phyloP scores from a whole-genome alignment of 2,888 invertebrate genomes.

The Macaria liturata region DNA sequence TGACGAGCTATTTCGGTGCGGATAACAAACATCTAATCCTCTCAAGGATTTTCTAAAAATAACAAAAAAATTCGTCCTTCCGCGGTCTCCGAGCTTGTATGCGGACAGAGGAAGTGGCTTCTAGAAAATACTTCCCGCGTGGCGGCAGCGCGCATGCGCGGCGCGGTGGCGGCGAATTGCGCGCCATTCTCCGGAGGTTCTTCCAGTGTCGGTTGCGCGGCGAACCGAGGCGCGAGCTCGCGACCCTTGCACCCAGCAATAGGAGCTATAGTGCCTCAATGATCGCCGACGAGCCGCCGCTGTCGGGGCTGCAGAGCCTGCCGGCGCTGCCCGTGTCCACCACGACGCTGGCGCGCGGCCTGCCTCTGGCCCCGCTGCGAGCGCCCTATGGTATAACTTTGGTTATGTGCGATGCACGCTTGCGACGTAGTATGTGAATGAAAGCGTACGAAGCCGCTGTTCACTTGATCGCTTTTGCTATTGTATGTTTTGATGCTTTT shows the following conservation, averaged over 20 bases:
- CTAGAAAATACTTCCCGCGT: constrained; percentile 76
- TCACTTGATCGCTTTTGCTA: constrained; percentile 27
- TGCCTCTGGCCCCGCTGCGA: constrained; percentile 38
- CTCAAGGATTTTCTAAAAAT: constrained; percentile 21
- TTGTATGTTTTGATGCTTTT: constrained; percentile 10
- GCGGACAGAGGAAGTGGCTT: constrained; percentile 63
- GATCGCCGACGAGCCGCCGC: constrained; percentile 67
- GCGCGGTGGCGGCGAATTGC: constrained; percentile 59
- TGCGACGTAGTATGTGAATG: constrained; percentile 52
- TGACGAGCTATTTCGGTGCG: constrained; percentile 6
- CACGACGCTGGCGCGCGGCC: constrained; percentile 37
- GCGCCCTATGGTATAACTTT: constrained; percentile 61
- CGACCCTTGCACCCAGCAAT: constrained; percentile 38
- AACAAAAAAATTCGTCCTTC: constrained; percentile 33
- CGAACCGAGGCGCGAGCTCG: constrained; percentile 53
- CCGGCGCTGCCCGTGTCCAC: constrained; percentile 32
- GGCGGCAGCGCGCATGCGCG: constrained; percentile 68
- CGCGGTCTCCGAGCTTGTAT: constrained; percentile 41
- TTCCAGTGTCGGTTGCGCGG: constrained; percentile 65
- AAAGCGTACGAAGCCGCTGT: constrained; percentile 30
- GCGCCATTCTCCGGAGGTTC: constrained; percentile 45
- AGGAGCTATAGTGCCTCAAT: constrained; percentile 54
- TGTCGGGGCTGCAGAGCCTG: constrained; percentile 50
- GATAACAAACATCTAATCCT: constrained; percentile 13
- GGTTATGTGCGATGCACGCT: constrained; percentile 49